Evolutionary conservation across 2,888 invertebrate species (phyloP), one percentile per base, ranked within the genome.

Genomic region (Gastrophysa polygoni): DNA sequence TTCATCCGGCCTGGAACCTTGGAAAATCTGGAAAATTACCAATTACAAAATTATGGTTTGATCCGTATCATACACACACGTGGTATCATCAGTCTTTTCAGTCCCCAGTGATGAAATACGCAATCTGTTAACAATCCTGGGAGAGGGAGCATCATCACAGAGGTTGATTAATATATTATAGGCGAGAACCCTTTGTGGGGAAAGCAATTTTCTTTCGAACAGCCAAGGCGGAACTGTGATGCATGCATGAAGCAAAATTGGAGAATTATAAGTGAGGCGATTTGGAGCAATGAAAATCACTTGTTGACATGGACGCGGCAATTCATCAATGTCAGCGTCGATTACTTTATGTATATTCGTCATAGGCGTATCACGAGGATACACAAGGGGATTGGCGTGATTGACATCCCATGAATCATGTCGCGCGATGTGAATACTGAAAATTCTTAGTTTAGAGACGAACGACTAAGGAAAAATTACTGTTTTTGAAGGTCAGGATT

Each of bases 41-140:
- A n/a, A n/a, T n/a, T n/a, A n/a, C n/a, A n/a, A n/a, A n/a, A n/a
- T n/a, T n/a, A n/a, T n/a, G n/a, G n/a, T n/a, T n/a, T n/a, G n/a
- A n/a, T n/a, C n/a, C n/a, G n/a, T n/a, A n/a, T n/a, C n/a, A n/a
- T n/a, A n/a, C n/a, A n/a, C n/a, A n/a, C n/a, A n/a, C n/a, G n/a
- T 38, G 21, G 32, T 34, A 11, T 16, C 20, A 21, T 38, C 21
- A 44, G n/a, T 44, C 38, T 21, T n/a, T 20, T 10, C 7, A 14
- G 14, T 21, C 21, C 14, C 0, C 28, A 38, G 18, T 17, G 4
- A 24, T 24, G 11, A 54, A 54, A 43, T 24, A 14, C 16, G 54
- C 34, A 54, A 54, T 54, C 16, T 43, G 54, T 54, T 54, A 54
- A 54, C 54, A n/a, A n/a, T n/a, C n/a, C n/a, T n/a, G n/a, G n/a